Conservation (phyloP, 2,888 invertebrate genomes). For the Dromius quadrimaculatus region DNA sequence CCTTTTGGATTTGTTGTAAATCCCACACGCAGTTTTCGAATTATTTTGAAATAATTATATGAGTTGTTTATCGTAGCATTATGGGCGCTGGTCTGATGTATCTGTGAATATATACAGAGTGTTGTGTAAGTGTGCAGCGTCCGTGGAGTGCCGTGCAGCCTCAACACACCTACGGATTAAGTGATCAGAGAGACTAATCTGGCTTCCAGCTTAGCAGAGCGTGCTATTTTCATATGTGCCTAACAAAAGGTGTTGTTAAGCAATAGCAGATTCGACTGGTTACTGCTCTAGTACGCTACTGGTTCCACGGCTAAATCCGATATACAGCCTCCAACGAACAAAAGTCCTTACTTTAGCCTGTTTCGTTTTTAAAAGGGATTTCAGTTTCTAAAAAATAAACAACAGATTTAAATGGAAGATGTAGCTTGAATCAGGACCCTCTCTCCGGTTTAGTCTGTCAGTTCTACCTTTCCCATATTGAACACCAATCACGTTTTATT, state of each 20-base stretch:
- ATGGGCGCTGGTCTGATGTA: too few species aligned
- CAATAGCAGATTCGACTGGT: constrained; percentile 45
- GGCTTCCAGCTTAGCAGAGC: constrained; percentile 52
- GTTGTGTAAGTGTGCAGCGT: constrained; percentile 60
- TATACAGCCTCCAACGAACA: constrained; percentile 34
- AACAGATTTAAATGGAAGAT: constrained; percentile 40
- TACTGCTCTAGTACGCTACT: constrained; percentile 1
- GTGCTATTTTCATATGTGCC: constrained; percentile 53
- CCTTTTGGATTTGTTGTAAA: too few species aligned
- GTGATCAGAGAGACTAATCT: constrained; percentile 64
- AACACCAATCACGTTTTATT: neutral
- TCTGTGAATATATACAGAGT: too few species aligned
- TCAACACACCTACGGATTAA: constrained; percentile 77
- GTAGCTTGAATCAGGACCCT: too few species aligned
- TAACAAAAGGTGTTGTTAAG: constrained; percentile 49
- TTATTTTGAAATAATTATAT: too few species aligned
- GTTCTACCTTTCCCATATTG: neutral
- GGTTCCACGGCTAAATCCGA: constrained; percentile 37
- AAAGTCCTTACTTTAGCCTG: constrained; percentile 43
- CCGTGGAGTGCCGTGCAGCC: constrained; percentile 70
- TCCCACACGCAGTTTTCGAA: too few species aligned
- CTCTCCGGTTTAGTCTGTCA: too few species aligned
- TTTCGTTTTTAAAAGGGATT: constrained; percentile 45
- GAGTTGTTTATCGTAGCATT: too few species aligned
- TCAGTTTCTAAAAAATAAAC: constrained; percentile 39